These are phyloP conservation scores for Cosmia pyralina DNA, from an alignment of 2,888 invertebrate species.

Conservation along the genomic window DNA sequence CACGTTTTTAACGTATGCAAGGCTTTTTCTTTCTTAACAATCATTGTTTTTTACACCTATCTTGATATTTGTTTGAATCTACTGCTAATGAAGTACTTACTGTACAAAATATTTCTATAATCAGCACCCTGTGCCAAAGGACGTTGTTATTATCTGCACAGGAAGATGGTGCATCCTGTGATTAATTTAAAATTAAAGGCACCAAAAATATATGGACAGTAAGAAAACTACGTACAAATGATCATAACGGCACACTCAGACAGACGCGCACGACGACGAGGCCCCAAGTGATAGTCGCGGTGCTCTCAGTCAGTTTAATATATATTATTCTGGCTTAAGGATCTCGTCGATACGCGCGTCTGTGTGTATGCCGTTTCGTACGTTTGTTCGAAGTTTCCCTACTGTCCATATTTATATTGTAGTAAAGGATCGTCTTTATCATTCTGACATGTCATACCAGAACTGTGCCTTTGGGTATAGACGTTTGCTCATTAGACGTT, in stretches of 20 bases:
- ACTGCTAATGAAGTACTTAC: neutral
- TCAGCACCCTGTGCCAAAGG: slow-evolving; percentile 9
- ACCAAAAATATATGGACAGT: too few species aligned
- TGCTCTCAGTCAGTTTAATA: too few species aligned
- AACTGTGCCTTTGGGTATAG: neutral
- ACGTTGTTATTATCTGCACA: slow-evolving; percentile 20
- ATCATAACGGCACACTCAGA: too few species aligned
- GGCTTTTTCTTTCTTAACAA: neutral
- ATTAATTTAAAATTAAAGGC: slow-evolving; percentile 32
- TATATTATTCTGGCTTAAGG: too few species aligned
- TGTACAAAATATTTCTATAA: neutral
- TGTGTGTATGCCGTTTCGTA: too few species aligned
- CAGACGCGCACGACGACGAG: too few species aligned
- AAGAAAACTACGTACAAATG: too few species aligned
- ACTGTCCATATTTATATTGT: too few species aligned
- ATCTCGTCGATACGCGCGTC: too few species aligned
- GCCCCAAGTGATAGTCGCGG: too few species aligned
- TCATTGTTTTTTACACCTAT: neutral
- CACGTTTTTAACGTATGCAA: slow-evolving; percentile 32
- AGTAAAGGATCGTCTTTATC: neutral
- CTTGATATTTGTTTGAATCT: neutral
- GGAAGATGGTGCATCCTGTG: slow-evolving; percentile 30
- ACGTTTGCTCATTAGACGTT: slow-evolving; percentile 4
- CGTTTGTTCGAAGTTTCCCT: too few species aligned
- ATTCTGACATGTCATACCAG: neutral